These are phyloP conservation scores for Heterodera schachtii DNA, from an alignment of 1,140 invertebrate genomes.

Conservation along the genomic window DNA sequence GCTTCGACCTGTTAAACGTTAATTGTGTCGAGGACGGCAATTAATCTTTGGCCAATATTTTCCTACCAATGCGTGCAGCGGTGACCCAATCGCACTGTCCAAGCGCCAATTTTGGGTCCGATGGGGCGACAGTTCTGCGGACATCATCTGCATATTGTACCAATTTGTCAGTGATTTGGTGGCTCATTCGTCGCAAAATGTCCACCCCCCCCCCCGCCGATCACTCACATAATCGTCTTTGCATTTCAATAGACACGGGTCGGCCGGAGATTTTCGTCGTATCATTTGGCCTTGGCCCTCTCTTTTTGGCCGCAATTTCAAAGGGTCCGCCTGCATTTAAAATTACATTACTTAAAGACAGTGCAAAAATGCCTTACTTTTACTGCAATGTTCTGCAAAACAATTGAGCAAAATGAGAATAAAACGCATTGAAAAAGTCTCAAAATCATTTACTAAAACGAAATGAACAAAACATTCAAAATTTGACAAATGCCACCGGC, in stretches of 20 bases:
- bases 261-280: background rate
- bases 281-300: background rate
- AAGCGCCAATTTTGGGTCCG: background rate
- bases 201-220: background rate
- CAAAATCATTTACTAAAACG: background rate
- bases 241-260: constrained; percentile 25
- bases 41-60: background rate
- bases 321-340: background rate
- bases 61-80: constrained; percentile 14
- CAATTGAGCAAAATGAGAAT: background rate
- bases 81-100: constrained; percentile 20
- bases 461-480: background rate
- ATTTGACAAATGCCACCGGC: background rate
- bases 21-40: too few species aligned
- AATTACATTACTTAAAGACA: background rate
- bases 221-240: constrained; percentile 28
- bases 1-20: background rate
- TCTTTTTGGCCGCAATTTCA: background rate
- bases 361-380: background rate
- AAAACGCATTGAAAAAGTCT: background rate
- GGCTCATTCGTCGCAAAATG: too few species aligned
- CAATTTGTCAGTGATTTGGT: too few species aligned
- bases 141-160: too few species aligned
- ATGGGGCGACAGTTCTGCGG: background rate
- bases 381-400: background rate